These are phyloP conservation scores for Peromyscus leucopus DNA, from an alignment of 2,113 vertebrate species.

Conservation along the genomic window DNA sequence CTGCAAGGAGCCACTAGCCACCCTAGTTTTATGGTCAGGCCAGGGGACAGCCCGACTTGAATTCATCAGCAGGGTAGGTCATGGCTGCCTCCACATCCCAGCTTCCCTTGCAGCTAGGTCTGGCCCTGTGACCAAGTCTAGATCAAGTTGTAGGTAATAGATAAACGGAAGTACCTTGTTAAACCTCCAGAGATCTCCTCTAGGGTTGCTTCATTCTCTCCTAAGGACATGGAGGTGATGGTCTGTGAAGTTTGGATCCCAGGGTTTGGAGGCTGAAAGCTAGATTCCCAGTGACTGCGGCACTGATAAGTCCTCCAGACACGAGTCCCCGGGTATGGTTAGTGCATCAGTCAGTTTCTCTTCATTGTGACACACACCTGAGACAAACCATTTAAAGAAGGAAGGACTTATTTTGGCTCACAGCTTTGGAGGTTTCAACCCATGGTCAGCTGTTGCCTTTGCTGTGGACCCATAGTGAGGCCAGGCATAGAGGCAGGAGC, in stretches of 20 bases:
- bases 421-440: neutral
- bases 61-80: neutral
- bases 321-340: too few species aligned
- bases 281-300: accelerated
- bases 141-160: neutral
- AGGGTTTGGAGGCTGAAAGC: neutral
- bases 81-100: neutral
- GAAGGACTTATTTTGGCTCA: neutral
- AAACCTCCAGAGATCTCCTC: neutral
- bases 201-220: neutral
- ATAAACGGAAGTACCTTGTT: neutral
- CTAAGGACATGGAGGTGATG: neutral
- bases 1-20: too few species aligned
- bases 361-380: neutral
- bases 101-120: neutral
- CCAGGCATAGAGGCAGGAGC: neutral
- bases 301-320: accelerated
- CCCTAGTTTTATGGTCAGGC: neutral
- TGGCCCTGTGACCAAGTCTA: neutral
- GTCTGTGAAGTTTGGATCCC: neutral
- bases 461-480: neutral
- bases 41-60: too few species aligned
- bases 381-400: neutral
- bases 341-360: neutral
- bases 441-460: neutral